phyloP scores from a whole-genome alignment of 2,113 vertebrate genomes.

The Aplodontia rufa region DNA sequence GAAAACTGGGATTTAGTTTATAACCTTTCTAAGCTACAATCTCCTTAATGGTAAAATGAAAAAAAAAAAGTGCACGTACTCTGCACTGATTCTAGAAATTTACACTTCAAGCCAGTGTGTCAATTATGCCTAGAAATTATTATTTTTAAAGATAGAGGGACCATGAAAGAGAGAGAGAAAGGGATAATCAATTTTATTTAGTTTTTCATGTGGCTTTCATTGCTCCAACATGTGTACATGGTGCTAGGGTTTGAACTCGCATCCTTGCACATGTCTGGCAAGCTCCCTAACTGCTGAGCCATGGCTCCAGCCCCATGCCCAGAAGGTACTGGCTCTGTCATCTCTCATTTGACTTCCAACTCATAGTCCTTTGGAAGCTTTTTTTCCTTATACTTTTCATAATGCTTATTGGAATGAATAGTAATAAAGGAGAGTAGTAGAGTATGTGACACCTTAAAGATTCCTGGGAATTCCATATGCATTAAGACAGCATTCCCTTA shows the following conservation, averaged over 20 bases:
- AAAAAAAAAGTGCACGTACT: too few species aligned
- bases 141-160: too few species aligned
- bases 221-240: too few species aligned
- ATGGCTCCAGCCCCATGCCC: too few species aligned
- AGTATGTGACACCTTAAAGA: background rate
- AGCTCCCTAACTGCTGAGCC: too few species aligned
- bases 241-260: too few species aligned
- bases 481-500: background rate
- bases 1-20: background rate
- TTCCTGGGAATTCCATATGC: background rate
- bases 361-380: background rate
- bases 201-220: too few species aligned
- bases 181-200: too few species aligned
- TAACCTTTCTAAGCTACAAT: background rate
- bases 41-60: background rate
- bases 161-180: too few species aligned
- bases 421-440: background rate
- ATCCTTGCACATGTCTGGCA: too few species aligned
- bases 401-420: background rate
- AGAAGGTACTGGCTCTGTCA: fast-evolving
- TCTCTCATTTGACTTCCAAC: background rate
- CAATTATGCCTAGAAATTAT: background rate
- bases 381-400: background rate
- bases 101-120: background rate
- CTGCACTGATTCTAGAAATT: conserved; percentile 14